Conservation (phyloP, 2,113 vertebrate genomes). For the Chionomys nivalis region DNA sequence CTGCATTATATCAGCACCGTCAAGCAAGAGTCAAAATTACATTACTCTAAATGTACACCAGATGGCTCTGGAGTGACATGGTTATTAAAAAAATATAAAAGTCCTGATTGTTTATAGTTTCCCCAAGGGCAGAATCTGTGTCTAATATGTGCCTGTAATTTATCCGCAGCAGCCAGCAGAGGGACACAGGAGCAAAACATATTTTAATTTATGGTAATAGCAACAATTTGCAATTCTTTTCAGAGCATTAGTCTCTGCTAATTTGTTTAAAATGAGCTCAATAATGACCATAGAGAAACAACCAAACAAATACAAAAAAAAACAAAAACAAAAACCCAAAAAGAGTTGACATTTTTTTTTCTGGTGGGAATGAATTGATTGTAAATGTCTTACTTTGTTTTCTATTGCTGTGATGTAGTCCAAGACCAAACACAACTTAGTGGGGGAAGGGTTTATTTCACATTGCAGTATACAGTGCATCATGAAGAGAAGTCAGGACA, state of each 20-base stretch:
- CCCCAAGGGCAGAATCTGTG: conserved; percentile 65
- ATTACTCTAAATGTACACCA: conserved; percentile 83
- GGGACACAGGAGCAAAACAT: conserved; percentile 17
- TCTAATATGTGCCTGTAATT: conserved; percentile 68
- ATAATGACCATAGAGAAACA: neutral
- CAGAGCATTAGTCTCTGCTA: conserved; percentile 45
- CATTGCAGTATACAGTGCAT: neutral
- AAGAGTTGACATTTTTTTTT: neutral
- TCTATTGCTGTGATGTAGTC: neutral
- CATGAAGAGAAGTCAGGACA: neutral
- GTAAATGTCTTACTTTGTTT: neutral
- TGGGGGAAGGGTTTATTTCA: neutral
- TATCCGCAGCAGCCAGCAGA: conserved; percentile 49
- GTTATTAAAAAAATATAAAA: neutral
- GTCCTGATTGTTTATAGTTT: conserved; percentile 62
- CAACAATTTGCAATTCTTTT: conserved; percentile 58
- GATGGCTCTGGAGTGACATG: conserved; percentile 82
- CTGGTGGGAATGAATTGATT: neutral
- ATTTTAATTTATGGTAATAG: conserved; percentile 61
- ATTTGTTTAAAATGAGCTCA: conserved; percentile 56
- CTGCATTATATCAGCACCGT: conserved; percentile 61
- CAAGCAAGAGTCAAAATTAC: conserved; percentile 70
- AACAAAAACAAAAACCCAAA: too few species aligned
- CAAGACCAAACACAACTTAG: neutral
- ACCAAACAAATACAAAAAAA: neutral